Base-by-base conservation (phyloP, 2,797 vertebrate species). In the Phrynocephalus guinanensis region DNA sequence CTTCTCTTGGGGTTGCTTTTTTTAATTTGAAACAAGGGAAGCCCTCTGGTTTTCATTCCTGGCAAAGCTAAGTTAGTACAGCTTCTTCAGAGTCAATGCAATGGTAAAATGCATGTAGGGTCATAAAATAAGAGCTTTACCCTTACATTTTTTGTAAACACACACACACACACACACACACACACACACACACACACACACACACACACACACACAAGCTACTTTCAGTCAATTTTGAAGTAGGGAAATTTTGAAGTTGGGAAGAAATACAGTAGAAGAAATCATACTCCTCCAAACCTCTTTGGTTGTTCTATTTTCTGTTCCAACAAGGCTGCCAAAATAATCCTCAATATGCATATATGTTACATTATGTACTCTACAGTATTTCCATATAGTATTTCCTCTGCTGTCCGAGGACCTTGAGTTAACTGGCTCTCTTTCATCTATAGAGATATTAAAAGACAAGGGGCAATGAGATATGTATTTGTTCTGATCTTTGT, bases 71-170 rank as follows among this genome's bases (percentile, higher is more conserved):
- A 83, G 10, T 79, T 79, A 66, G 71, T 66, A 72, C 75, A 79
- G 13, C 26, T 24, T 79, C 48, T 20, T 15, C 78, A 66, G 30
- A 83, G 30, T 78, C 63, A 60, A 6, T 71, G 75, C 24, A 60
- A 77, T 60, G 16, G 30, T 22, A 15, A n/a, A 75, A 7, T n/a
- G 38, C 56, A 26, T 33, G 11, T 7, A 20, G 20, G 13, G 82
- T 87, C n/a, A 56, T 87, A 77, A 82, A 79, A 28, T 56, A 78
- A 87, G 56, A 82, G 2, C 1, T 7, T 81, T 44, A 44, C 33
- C 11, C 44, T 52, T 63, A 13, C 24, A 28, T 86, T 72, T 80
- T 20, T 33, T 80, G 30, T 48, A 26, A 81, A 24, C 68, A 68
- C 30, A 84, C 38, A 67, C 63, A 9, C 50, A 22, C 38, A 44